Evolutionary conservation across 2,888 invertebrate genomes (phyloP).

Genomic region (Bimastos eiseni): DNA sequence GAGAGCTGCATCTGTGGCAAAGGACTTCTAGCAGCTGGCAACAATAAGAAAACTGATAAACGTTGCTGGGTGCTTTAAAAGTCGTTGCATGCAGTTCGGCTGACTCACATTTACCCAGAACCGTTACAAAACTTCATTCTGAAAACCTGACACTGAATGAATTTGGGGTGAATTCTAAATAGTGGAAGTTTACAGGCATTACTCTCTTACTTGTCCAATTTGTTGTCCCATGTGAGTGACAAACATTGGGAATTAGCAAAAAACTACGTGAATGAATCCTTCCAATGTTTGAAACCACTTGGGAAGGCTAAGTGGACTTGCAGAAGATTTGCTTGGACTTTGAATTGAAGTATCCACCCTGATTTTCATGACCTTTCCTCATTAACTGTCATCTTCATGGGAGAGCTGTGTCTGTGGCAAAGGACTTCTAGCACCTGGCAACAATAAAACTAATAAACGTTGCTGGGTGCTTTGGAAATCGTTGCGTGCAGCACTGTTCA

Average conservation of each 20-base stretch:
- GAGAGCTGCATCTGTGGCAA: background rate
- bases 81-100: background rate
- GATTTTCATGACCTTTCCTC: no score
- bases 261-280: no score
- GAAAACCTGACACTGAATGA: background rate
- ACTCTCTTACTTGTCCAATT: no score
- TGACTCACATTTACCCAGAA: background rate
- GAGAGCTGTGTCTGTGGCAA: background rate
- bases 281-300: no score
- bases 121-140: background rate
- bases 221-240: no score
- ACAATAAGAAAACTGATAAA: background rate
- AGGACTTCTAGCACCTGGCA: background rate
- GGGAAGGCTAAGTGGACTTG: no score
- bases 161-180: background rate
- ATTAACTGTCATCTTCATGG: background rate
- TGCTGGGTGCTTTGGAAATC: background rate
- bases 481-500: background rate
- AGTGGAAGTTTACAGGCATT: no score
- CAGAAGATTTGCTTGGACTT: no score
- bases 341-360: no score
- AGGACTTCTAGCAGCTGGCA: background rate
- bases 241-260: no score
- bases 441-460: background rate
- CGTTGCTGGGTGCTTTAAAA: background rate